Evolutionary conservation across 2,797 vertebrate genomes (phyloP).

Genomic region (Cichlasoma orientale): DNA sequence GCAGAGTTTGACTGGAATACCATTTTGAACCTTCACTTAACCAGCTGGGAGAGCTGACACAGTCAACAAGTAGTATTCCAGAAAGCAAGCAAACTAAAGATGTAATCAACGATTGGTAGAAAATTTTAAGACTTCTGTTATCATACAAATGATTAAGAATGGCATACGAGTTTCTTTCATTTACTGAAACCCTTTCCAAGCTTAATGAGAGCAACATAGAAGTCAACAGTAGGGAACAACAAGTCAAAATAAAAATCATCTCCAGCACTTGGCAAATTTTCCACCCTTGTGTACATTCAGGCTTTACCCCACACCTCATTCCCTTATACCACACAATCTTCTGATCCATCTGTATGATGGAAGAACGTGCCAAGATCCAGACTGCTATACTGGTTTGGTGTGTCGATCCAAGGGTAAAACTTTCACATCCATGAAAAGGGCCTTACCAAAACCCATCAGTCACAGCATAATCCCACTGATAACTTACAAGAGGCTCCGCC

Average conservation of each 20-base stretch:
- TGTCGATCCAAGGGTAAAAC: slow-evolving; percentile 38
- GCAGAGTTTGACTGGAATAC: too few relatives aligned
- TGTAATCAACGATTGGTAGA: too few relatives aligned
- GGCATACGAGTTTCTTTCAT: neutral
- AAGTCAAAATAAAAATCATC: neutral
- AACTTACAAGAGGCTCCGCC: slow-evolving; percentile 41
- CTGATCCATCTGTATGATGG: slow-evolving; percentile 54
- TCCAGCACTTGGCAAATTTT: slow-evolving; percentile 4
- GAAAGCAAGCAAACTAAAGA: too few relatives aligned
- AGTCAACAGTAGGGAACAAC: neutral
- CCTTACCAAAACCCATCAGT: slow-evolving; percentile 58
- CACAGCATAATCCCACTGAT: slow-evolving; percentile 6
- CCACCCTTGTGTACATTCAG: neutral
- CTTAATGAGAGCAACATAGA: slow-evolving; percentile 19
- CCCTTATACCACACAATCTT: slow-evolving; percentile 25
- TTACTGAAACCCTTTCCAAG: neutral
- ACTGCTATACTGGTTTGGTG: slow-evolving; percentile 64
- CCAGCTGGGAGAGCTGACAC: neutral
- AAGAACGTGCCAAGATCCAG: slow-evolving; percentile 56
- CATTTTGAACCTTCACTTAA: neutral
- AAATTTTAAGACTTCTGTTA: neutral
- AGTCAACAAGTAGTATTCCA: neutral
- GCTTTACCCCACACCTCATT: slow-evolving; percentile 14
- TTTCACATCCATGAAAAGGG: slow-evolving; percentile 35
- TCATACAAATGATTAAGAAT: neutral